Percentiles rank a stretch among this genome's conserved stretches.
phyloP scores from a whole-genome alignment of 2,797 vertebrate species.

The Chaenodraco wilsoni region DNA sequence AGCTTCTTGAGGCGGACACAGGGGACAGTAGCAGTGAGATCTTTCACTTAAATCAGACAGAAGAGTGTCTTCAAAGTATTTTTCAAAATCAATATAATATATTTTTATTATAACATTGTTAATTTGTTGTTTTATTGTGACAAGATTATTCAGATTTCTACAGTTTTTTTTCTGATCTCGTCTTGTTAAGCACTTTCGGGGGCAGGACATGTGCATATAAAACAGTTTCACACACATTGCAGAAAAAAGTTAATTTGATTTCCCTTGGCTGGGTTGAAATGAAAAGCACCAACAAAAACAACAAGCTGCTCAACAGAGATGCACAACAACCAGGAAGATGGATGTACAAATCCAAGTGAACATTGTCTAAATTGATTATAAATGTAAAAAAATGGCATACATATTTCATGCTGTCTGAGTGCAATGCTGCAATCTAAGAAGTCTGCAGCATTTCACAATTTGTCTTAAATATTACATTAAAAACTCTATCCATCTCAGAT shows the following conservation, averaged over 20 bases:
- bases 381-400: background rate
- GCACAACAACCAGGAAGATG: background rate
- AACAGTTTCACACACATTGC: no score
- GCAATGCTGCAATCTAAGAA: background rate
- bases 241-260: no score
- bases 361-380: background rate
- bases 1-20: conserved; percentile 26
- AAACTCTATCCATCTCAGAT: conserved; percentile 3
- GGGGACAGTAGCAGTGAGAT: conserved; percentile 20
- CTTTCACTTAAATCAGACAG: no score
- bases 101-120: no score
- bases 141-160: no score
- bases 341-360: background rate
- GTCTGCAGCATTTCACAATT: background rate
- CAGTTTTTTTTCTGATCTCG: background rate
- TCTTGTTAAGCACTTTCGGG: background rate
- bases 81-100: no score
- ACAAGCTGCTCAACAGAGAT: background rate
- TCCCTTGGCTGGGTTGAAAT: background rate
- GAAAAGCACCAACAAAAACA: background rate
- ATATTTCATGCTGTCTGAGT: conserved; percentile 14
- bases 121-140: no score
- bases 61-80: no score
- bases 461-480: background rate
- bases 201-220: no score